These are phyloP conservation scores for Allygus modestus DNA, from an alignment of 2,888 invertebrate genomes.

Conservation along the genomic window DNA sequence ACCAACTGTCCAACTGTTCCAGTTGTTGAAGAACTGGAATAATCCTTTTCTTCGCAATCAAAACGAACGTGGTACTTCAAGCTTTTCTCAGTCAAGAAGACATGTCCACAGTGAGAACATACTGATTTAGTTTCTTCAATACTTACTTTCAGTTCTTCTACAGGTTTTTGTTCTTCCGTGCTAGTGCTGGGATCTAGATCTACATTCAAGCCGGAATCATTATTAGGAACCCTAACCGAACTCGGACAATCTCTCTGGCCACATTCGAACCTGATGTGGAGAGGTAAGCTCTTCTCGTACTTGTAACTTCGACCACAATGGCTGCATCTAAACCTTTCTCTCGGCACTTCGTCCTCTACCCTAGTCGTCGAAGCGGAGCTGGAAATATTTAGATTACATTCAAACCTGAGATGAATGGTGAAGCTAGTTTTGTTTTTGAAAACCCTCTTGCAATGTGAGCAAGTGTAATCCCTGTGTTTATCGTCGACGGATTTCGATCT, in stretches of 20 bases:
- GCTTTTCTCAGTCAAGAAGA: slow-evolving; percentile 69
- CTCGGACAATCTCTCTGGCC: slow-evolving; percentile 61
- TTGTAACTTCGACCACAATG: slow-evolving; percentile 62
- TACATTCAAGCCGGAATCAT: slow-evolving; percentile 14
- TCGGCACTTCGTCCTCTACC: slow-evolving; percentile 2
- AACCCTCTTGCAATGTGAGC: slow-evolving; percentile 6
- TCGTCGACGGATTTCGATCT: slow-evolving; percentile 39
- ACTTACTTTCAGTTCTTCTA: background rate
- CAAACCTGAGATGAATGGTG: slow-evolving; percentile 70
- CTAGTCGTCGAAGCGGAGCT: slow-evolving; percentile 71
- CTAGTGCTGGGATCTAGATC: background rate
- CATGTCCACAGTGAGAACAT: slow-evolving; percentile 68
- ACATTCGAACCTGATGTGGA: slow-evolving; percentile 71
- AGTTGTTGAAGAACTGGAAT: background rate
- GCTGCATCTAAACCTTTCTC: slow-evolving; percentile 14
- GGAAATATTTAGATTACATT: slow-evolving; percentile 72
- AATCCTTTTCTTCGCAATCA: slow-evolving; percentile 75
- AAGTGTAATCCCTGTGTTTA: slow-evolving; percentile 69
- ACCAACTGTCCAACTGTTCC: too few species aligned
- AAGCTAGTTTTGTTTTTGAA: slow-evolving; percentile 67
- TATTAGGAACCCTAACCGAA: slow-evolving; percentile 30
- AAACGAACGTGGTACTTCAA: slow-evolving; percentile 69
- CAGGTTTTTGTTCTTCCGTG: background rate
- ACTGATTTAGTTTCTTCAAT: background rate
- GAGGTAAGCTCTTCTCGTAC: slow-evolving; percentile 65